phyloP scores from a whole-genome alignment of 2,113 vertebrate species.

The Eurypyga helias region DNA sequence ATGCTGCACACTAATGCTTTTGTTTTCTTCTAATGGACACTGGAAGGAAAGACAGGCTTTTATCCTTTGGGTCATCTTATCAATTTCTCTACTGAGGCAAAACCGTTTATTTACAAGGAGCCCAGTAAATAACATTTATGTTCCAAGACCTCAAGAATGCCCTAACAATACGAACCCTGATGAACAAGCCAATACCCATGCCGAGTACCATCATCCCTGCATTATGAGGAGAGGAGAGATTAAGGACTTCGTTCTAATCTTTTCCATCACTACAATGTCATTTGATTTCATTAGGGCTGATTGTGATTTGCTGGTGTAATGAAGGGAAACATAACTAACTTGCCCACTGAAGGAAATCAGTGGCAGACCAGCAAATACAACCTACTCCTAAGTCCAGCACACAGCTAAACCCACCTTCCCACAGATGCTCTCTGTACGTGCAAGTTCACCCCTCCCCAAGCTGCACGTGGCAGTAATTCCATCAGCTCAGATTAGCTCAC shows the following conservation, averaged over 20 bases:
- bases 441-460: not conserved
- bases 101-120: constrained; percentile 55
- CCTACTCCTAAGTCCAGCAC: rapidly evolving
- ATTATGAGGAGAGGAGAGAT: not conserved
- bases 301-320: constrained; percentile 5
- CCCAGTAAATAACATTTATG: not conserved
- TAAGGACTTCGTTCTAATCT: not conserved
- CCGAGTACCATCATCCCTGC: not conserved
- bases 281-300: constrained; percentile 44
- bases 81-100: constrained; percentile 40
- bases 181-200: not conserved
- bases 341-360: not conserved
- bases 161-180: not conserved
- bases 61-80: not conserved
- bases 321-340: not conserved
- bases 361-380: not conserved
- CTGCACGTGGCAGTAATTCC: not conserved
- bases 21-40: not conserved
- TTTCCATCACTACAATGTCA: not conserved
- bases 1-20: not conserved
- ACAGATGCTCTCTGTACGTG: not conserved
- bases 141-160: not conserved
- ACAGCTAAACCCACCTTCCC: not conserved
- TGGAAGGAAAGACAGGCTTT: constrained; percentile 11
- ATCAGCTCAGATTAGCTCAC: not conserved